Evolutionary conservation across 2,888 invertebrate genomes (phyloP), one percentile per base, ranked within the genome.

Genomic region (Cerastis rubricosa): DNA sequence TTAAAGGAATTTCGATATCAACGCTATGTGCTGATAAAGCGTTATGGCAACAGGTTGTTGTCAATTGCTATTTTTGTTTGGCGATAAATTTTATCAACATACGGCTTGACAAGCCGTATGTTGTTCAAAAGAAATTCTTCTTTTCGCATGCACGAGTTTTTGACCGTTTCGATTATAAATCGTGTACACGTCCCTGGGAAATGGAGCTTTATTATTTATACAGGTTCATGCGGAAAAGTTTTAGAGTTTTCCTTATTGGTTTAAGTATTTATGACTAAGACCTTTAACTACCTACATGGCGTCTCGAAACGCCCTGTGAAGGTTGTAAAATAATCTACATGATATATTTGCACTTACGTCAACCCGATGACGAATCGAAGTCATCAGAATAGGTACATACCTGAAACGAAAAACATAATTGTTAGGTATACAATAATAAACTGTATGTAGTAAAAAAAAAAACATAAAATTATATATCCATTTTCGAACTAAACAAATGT

Each of bases 1-100:
- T 88, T 88, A 80, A 85, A 90, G 88, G 91, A 90, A 92, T 91
- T 89, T 90, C 84, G 86, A 90, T 91, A 92, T 89, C 88, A 86
- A 81, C 74, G 67, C 77, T 81, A 79, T 80, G 84, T 79, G 79
- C 83, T 88, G 90, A 91, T 91, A 90, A 90, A 85, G 71, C 81
- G 84, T 75, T 86, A 84, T 89, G 85, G 91, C 90, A 91, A 91
- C 92, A 90, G 87, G 90, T 89, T 89, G 89, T 90, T 85, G 89
- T 88, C 89, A 89, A 90, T 85, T 84, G 88, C 76, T 87, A 88
- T 86, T 90, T 90, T 85, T 87, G 85, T 84, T 78, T 83, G 74
- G 81, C 85, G 84, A 90, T 89, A 87, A 86, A 85, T 84, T 85
- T 88, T 88, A 88, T 89, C 84, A 88, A 85, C 78, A 85, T 72